Evolutionary conservation across 2,113 vertebrate genomes (phyloP).

Genomic region (Nyctibius bracteatus): DNA sequence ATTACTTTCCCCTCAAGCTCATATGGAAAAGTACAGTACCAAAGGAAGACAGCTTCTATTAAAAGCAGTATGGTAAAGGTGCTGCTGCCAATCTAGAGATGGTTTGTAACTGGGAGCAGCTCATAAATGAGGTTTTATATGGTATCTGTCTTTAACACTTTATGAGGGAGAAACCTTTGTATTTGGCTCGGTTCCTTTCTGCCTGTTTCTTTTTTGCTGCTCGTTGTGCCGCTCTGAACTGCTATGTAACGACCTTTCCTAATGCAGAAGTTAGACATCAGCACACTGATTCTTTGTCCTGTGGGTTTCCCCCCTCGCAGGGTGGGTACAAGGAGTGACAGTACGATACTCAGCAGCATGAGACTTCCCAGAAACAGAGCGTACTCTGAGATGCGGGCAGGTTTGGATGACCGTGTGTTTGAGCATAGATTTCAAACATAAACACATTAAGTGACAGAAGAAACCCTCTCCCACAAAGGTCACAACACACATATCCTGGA

Average conservation of each 20-base stretch:
- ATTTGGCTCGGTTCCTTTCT: not conserved
- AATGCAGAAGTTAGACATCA: not conserved
- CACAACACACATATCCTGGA: not conserved
- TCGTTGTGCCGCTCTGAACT: not conserved
- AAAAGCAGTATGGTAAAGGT: slow-evolving; percentile 24
- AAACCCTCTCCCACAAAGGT: not conserved
- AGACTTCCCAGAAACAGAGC: not conserved
- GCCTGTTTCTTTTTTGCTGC: not conserved
- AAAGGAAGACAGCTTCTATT: slow-evolving; percentile 20
- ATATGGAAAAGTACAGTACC: slow-evolving; percentile 45
- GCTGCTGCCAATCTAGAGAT: slow-evolving; percentile 12
- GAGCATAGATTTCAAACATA: slow-evolving; percentile 18
- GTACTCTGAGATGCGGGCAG: not conserved
- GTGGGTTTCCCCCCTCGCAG: not conserved
- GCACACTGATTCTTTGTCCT: not conserved
- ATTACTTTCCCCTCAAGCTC: slow-evolving; percentile 45
- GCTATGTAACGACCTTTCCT: not conserved
- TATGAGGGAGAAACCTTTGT: not conserved
- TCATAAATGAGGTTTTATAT: slow-evolving; percentile 30
- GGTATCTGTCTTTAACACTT: not conserved
- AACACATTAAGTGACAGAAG: slow-evolving; percentile 3
- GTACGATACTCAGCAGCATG: not conserved
- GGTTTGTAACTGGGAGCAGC: slow-evolving; percentile 23
- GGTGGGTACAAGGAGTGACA: not conserved
- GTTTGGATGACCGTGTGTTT: not conserved